Evolutionary conservation across 2,888 invertebrate species (phyloP).

Genomic region (Megaustenia siamemsis): DNA sequence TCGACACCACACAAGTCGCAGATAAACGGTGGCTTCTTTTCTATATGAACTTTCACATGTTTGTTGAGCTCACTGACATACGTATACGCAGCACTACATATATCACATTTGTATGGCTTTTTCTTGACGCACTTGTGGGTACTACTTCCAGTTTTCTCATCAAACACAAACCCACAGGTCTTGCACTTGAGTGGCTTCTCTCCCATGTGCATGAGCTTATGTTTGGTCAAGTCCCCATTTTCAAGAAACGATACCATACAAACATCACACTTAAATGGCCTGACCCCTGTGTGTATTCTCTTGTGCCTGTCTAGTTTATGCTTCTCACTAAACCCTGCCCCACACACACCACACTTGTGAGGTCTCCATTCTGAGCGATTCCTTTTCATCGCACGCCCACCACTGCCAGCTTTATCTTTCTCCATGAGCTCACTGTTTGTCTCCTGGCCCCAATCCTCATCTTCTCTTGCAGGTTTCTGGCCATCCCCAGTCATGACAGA

Average conservation of each 20-base stretch:
- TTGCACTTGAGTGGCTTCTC: neutral
- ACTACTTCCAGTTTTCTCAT: too few species aligned
- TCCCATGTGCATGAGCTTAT: constrained; percentile 4
- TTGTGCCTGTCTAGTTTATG: neutral
- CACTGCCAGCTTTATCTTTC: too few species aligned
- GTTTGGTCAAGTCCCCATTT: constrained; percentile 6
- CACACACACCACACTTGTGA: too few species aligned
- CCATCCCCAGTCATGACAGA: too few species aligned
- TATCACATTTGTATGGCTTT: constrained; percentile 43
- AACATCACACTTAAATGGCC: constrained; percentile 31
- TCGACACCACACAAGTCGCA: constrained; percentile 46
- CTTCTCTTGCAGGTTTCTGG: too few species aligned
- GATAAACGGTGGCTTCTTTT: constrained; percentile 44
- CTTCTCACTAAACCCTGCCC: neutral
- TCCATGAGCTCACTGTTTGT: too few species aligned
- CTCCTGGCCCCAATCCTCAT: too few species aligned
- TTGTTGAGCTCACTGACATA: neutral
- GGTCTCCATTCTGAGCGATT: too few species aligned
- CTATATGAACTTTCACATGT: constrained; percentile 35
- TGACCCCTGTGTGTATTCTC: too few species aligned
- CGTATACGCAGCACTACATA: neutral
- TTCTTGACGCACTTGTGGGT: constrained; percentile 11
- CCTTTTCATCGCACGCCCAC: too few species aligned
- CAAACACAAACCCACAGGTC: neutral
- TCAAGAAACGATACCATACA: neutral